A percentile compares a stretch with the other conserved stretches of the same genome.
Evolutionary conservation across 2,113 vertebrate species (phyloP).

Genomic region (Acrocephalus arundinaceus): DNA sequence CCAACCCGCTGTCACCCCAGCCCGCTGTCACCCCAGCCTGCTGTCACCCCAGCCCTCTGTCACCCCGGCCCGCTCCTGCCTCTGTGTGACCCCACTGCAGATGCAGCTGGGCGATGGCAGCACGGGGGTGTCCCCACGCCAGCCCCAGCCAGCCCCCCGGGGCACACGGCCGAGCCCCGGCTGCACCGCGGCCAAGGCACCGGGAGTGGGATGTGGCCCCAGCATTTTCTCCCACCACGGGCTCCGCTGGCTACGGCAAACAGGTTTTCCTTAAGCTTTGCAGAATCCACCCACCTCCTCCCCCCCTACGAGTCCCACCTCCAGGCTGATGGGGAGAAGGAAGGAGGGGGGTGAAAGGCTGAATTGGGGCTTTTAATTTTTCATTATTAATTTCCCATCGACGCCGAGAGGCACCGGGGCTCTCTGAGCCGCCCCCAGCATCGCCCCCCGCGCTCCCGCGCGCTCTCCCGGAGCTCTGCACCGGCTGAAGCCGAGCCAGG

Average conservation of each 20-base stretch:
- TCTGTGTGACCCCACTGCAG: fast-evolving
- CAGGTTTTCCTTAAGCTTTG: constrained; percentile 37
- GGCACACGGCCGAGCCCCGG: background rate
- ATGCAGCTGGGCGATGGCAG: background rate
- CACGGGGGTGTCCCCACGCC: background rate
- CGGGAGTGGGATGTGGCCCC: background rate
- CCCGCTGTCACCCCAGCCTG: no score
- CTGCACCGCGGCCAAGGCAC: background rate
- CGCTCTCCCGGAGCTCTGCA: constrained; percentile 54
- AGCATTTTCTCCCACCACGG: background rate
- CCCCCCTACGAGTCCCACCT: constrained; percentile 18
- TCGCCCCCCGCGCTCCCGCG: constrained; percentile 22
- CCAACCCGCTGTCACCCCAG: no score
- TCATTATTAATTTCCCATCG: constrained; percentile 59
- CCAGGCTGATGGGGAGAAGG: background rate
- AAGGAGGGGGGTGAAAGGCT: background rate
- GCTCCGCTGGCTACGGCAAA: background rate
- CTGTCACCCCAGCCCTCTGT: background rate
- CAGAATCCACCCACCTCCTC: constrained; percentile 27
- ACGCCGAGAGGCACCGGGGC: background rate
- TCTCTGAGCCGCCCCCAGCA: constrained; percentile 33
- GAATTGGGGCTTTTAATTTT: constrained; percentile 50
- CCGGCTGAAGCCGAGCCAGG: constrained; percentile 60
- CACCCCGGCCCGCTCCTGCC: background rate
- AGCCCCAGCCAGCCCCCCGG: background rate